A percentile compares a stretch with the other conserved stretches of the same genome.
Conservation (phyloP, 2,888 invertebrate species). For the Teleogryllus oceanicus region DNA sequence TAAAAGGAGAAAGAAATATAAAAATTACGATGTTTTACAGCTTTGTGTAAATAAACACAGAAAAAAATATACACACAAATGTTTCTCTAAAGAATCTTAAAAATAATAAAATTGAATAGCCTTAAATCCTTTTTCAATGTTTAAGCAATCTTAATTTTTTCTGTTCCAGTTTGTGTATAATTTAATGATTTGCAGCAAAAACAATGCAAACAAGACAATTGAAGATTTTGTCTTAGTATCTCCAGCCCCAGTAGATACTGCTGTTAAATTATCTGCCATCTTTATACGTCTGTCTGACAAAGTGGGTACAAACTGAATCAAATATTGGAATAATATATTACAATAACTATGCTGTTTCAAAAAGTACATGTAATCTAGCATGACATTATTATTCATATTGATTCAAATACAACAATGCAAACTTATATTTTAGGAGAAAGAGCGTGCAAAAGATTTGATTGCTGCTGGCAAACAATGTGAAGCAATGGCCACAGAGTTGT, state of each 20-base stretch:
- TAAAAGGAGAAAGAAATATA: too few species aligned
- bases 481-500: conserved; percentile 92
- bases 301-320: conserved; percentile 47
- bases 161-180: conserved; percentile 83
- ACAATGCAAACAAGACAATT: conserved; percentile 91
- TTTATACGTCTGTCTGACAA: conserved; percentile 83
- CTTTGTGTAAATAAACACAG: too few species aligned
- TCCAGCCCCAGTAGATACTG: conserved; percentile 98
- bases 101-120: too few species aligned
- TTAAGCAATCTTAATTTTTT: too few species aligned
- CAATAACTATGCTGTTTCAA: too few species aligned
- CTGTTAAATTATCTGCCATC: conserved; percentile 93
- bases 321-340: not conserved
- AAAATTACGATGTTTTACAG: too few species aligned
- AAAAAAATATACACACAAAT: too few species aligned
- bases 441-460: conserved; percentile 93
- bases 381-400: too few species aligned
- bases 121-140: too few species aligned
- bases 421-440: conserved; percentile 71
- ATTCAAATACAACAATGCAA: too few species aligned
- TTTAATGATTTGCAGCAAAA: conserved; percentile 95
- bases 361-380: too few species aligned
- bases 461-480: conserved; percentile 96
- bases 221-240: conserved; percentile 98
- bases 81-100: too few species aligned